Conservation (phyloP, 2,888 invertebrate genomes). For the Ochropleura plecta region DNA sequence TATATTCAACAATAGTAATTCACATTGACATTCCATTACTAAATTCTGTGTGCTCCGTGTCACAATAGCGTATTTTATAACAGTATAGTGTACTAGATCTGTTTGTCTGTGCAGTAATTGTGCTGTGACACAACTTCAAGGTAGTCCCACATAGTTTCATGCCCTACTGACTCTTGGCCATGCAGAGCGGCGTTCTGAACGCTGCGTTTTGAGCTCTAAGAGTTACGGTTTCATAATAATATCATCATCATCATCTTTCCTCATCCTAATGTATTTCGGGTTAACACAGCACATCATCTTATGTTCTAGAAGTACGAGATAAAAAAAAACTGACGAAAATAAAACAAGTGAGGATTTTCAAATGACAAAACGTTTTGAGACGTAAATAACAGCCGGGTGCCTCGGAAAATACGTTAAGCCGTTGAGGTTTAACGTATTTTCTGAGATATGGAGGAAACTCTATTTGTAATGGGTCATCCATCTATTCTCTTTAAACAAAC, state of each 20-base stretch:
- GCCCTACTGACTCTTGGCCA: slow-evolving; percentile 50
- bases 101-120: slow-evolving; percentile 52
- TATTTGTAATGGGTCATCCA: too few relatives aligned
- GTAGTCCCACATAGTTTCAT: slow-evolving; percentile 57
- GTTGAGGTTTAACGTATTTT: too few relatives aligned
- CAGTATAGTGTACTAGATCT: slow-evolving; percentile 32
- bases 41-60: slow-evolving; percentile 20
- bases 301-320: too few relatives aligned
- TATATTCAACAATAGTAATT: slow-evolving; percentile 39
- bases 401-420: too few relatives aligned
- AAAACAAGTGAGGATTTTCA: neutral
- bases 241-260: neutral
- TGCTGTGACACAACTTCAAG: slow-evolving; percentile 61
- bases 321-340: neutral
- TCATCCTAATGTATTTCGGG: neutral
- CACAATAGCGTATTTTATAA: slow-evolving; percentile 55
- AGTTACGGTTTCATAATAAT: neutral
- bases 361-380: neutral
- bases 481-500: too few relatives aligned
- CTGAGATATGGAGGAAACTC: too few relatives aligned
- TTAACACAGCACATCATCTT: too few relatives aligned
- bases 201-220: slow-evolving; percentile 27
- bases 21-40: slow-evolving; percentile 49
- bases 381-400: neutral
- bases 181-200: slow-evolving; percentile 16